These are phyloP conservation scores for Bubo blakistoni DNA, from an alignment of 2,113 vertebrate genomes.

Conservation along the genomic window DNA sequence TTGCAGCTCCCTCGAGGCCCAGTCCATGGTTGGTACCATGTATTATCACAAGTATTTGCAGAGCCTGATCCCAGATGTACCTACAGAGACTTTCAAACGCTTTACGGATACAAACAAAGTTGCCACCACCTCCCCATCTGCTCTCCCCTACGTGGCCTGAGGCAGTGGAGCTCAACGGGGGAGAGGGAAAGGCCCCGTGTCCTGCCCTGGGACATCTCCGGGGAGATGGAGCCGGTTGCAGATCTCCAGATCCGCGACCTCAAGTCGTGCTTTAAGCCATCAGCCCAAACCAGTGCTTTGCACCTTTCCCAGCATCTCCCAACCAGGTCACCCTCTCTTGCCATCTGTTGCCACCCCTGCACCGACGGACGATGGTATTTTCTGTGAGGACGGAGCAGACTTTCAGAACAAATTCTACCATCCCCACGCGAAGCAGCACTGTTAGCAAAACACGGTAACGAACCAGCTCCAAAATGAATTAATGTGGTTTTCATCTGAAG, in stretches of 20 bases:
- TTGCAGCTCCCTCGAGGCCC: rapidly evolving
- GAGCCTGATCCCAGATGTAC: rapidly evolving
- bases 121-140: neutral
- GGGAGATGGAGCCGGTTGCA: no score
- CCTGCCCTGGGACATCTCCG: neutral
- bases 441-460: neutral
- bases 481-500: neutral
- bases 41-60: neutral
- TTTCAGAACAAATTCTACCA: neutral
- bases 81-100: rapidly evolving
- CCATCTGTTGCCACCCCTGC: neutral
- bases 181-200: neutral
- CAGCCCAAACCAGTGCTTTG: neutral
- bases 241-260: neutral
- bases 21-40: rapidly evolving
- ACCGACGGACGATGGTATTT: neutral
- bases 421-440: neutral
- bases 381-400: neutral
- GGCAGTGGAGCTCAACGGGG: neutral
- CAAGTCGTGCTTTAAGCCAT: neutral
- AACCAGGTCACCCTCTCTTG: neutral
- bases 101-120: neutral
- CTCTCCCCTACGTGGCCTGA: rapidly evolving
- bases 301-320: neutral
- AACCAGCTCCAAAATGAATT: neutral